Percentiles rank a stretch among this genome's conserved stretches.
Evolutionary conservation across 1,140 invertebrate species (phyloP).

Genomic region (Notospermus geniculatus): DNA sequence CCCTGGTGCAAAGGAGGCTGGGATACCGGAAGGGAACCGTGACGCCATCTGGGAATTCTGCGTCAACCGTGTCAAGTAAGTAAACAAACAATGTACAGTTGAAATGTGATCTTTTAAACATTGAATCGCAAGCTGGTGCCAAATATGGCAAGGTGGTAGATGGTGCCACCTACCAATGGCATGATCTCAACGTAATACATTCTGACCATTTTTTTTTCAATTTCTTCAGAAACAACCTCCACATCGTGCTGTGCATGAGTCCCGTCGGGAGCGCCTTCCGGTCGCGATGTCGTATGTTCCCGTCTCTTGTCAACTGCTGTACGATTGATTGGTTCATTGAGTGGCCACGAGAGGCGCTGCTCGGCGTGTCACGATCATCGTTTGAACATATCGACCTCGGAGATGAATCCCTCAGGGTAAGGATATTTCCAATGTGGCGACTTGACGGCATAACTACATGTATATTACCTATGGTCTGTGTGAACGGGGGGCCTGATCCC

Average conservation of each 20-base stretch:
- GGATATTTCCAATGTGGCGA: no score
- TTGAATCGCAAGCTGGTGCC: no score
- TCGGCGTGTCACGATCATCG: constrained; percentile 62
- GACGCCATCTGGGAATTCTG: constrained; percentile 71
- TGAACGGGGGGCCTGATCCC: no score
- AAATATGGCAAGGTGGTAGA: no score
- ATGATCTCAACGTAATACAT: no score
- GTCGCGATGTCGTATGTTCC: constrained; percentile 60
- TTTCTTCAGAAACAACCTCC: constrained; percentile 53
- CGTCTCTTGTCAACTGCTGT: constrained; percentile 58
- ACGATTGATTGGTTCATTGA: constrained; percentile 64
- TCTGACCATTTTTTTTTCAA: neutral
- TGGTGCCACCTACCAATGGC: no score
- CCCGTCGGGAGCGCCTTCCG: constrained; percentile 74
- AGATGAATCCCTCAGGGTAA: constrained; percentile 47
- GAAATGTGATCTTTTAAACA: no score
- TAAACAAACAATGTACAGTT: neutral
- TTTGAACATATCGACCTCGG: constrained; percentile 53
- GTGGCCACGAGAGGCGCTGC: constrained; percentile 55
- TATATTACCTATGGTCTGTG: no score
- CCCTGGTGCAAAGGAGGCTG: constrained; percentile 68
- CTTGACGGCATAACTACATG: no score
- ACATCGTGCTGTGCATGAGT: constrained; percentile 57
- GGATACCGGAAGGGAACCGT: constrained; percentile 66
- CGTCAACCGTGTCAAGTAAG: constrained; percentile 55